A percentile compares a stretch with the other conserved stretches of the same genome.
phyloP scores from a whole-genome alignment of 2,888 invertebrate genomes.

The Cyclophora albipunctata region DNA sequence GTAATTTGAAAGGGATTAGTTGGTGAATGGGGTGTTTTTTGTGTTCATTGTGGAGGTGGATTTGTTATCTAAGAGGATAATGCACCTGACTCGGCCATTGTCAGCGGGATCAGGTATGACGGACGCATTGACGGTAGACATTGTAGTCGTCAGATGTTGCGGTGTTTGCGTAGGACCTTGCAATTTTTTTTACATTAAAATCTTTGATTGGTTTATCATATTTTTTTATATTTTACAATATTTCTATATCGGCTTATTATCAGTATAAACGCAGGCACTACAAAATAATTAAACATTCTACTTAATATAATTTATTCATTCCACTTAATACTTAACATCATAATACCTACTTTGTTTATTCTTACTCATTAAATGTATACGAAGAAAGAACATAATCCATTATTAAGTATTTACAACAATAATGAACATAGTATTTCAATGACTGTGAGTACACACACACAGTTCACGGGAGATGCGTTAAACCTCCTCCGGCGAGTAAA shows the following conservation, averaged over 20 bases:
- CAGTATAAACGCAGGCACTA: too few species aligned
- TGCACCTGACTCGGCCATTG: conserved; percentile 64
- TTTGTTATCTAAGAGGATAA: conserved; percentile 59
- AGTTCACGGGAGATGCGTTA: conserved; percentile 8
- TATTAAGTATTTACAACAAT: too few species aligned
- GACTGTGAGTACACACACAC: conserved; percentile 2
- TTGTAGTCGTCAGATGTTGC: conserved; percentile 32
- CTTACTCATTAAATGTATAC: too few species aligned
- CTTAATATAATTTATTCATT: too few species aligned
- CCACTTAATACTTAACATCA: too few species aligned
- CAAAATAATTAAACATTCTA: too few species aligned
- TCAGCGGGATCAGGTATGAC: conserved; percentile 42
- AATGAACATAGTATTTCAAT: neutral
- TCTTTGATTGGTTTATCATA: too few species aligned
- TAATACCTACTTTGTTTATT: too few species aligned
- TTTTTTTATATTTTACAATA: too few species aligned
- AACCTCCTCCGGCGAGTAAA: conserved; percentile 20
- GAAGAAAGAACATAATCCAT: too few species aligned
- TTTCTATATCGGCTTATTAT: too few species aligned
- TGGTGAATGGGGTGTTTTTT: conserved; percentile 52
- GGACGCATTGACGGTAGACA: conserved; percentile 32
- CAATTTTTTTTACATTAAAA: neutral
- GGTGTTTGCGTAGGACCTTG: conserved; percentile 49
- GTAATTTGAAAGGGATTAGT: conserved; percentile 56
- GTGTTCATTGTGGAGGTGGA: conserved; percentile 51